Conservation (phyloP, 2,113 vertebrate species). For the Falco punctatus region DNA sequence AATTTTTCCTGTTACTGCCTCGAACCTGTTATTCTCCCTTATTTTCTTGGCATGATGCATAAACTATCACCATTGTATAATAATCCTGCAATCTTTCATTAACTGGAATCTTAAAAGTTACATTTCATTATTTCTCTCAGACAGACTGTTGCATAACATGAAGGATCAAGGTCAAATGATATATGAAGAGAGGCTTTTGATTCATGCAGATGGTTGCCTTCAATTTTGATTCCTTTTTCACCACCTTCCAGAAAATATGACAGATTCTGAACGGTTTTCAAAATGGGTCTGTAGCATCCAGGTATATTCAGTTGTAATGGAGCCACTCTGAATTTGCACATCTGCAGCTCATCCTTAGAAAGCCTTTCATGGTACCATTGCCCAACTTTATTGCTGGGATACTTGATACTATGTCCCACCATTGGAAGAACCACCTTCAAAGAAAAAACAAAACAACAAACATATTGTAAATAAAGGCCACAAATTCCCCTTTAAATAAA, state of each 20-base stretch:
- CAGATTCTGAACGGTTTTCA: slow-evolving; percentile 84
- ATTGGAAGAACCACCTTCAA: slow-evolving; percentile 91
- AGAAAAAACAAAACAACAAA: background rate
- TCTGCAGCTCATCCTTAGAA: slow-evolving; percentile 78
- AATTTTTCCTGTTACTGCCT: background rate
- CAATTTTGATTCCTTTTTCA: background rate
- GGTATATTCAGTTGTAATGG: slow-evolving; percentile 89
- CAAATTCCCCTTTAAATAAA: background rate
- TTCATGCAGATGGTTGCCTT: background rate
- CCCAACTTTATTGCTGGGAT: slow-evolving; percentile 85
- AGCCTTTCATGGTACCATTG: slow-evolving; percentile 82
- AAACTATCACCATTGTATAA: background rate
- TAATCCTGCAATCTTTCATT: background rate
- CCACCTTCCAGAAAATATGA: slow-evolving; percentile 72
- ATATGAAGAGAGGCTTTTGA: slow-evolving; percentile 72
- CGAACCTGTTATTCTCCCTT: background rate
- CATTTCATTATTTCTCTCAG: slow-evolving; percentile 95
- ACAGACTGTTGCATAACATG: slow-evolving; percentile 93
- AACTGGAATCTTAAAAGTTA: slow-evolving; percentile 66
- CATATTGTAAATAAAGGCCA: background rate
- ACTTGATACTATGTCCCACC: slow-evolving; percentile 88
- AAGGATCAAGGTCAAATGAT: slow-evolving; percentile 88
- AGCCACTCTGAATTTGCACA: slow-evolving; percentile 84
- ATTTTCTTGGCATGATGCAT: background rate
- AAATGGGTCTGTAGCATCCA: slow-evolving; percentile 89